Evolutionary conservation across 2,113 vertebrate species (phyloP), one percentile per base, ranked within the genome.

Genomic region (Sebastes fasciatus): DNA sequence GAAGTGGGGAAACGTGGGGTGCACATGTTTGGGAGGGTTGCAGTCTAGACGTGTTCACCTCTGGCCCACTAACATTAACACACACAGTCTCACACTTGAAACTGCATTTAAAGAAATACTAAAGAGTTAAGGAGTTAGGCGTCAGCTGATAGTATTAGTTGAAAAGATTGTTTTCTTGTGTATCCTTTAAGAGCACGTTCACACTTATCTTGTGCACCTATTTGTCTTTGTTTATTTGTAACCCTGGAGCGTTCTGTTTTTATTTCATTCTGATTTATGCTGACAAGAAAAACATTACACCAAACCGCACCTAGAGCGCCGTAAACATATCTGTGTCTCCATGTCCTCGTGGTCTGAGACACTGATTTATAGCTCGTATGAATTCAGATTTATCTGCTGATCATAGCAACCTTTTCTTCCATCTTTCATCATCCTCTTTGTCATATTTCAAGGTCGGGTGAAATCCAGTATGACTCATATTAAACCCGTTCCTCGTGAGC

Each of bases 1-100:
- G 82, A 91, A 84, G 70, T 57, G 26, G 23, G 76, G 51, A 65
- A 75, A 80, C 7, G 12, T 69, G 82, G 86, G 72, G 67, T 73
- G 45, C 66, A 48, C 46, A 45, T 26, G 72, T 43, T 11, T 5
- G 12, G 17, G 16, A 67, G 52, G 74, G 60, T 42, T 14, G 62
- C 23, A 43, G 82, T 80, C 81, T 74, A 75, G 57, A 86, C 83
- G 4, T 57, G 40, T 71, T 64, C 63, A 79, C 58, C 61, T 84
- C 43, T 88, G 67, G 45, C 55, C 64, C 63, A 16, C 58, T 66
- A 19, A 69, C 26, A 73, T 62, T 19, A 66, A 66, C 68, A 64
- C 43, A 48, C 52, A 74, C 40, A 76, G 12, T 55, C 14, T 58
- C 26, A 45, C 46, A 9, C 49, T 26, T 21, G 5, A 21, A 17